Conservation (phyloP, 2,797 vertebrate species). For the Crocodylus rhombifer region DNA sequence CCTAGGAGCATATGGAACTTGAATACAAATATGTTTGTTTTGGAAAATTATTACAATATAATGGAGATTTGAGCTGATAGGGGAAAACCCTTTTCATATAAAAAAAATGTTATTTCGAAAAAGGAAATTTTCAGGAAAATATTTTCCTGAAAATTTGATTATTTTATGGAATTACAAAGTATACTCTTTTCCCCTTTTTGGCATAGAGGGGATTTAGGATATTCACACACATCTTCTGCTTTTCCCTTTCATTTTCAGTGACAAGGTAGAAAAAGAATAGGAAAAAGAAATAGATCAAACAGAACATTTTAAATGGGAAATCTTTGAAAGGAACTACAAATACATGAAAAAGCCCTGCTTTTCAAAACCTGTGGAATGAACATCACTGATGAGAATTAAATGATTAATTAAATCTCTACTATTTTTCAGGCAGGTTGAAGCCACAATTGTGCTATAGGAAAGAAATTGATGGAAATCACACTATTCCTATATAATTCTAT, state of each 20-base stretch:
- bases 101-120: background rate
- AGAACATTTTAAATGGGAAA: background rate
- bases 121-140: background rate
- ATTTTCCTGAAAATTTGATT: background rate
- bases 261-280: background rate
- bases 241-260: background rate
- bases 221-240: background rate
- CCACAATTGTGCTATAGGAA: background rate
- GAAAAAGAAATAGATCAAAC: background rate
- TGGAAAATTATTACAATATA: too few relatives aligned
- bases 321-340: background rate
- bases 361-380: background rate
- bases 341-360: background rate
- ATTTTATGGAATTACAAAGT: too few relatives aligned
- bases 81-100: background rate
- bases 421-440: background rate
- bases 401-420: background rate
- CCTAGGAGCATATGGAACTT: too few relatives aligned
- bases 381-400: background rate
- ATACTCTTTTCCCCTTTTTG: too few relatives aligned
- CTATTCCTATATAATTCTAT: background rate
- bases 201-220: background rate
- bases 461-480: background rate
- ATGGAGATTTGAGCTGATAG: background rate
- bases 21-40: too few relatives aligned